phyloP scores from a whole-genome alignment of 2,888 invertebrate genomes.

The Morpho helenor region DNA sequence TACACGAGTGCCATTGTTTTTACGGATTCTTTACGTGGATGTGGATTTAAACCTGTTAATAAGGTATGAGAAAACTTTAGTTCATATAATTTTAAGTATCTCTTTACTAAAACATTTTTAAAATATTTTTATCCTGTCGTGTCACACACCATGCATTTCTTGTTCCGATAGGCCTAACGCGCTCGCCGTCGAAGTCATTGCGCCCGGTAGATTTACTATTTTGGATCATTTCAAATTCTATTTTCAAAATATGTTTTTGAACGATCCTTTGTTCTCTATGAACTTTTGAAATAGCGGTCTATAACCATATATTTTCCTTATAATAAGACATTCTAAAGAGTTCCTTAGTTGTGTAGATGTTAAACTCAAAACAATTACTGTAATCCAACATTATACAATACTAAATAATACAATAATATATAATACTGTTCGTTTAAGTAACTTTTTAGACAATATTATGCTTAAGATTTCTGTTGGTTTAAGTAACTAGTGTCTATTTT shows the following conservation, averaged over 20 bases:
- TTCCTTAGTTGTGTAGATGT: too few species aligned
- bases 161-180: constrained; percentile 42
- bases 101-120: constrained; percentile 1
- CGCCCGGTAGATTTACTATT: constrained; percentile 5
- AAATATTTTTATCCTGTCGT: not conserved
- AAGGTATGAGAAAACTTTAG: constrained; percentile 45
- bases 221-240: not conserved
- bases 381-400: too few species aligned
- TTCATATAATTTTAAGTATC: not conserved
- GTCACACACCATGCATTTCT: constrained; percentile 13
- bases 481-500: too few species aligned
- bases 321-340: too few species aligned
- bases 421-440: too few species aligned
- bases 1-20: constrained; percentile 32
- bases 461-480: too few species aligned
- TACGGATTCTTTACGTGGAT: constrained; percentile 56
- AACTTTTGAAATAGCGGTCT: too few species aligned
- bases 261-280: too few species aligned
- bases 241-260: not conserved
- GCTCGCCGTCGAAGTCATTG: constrained; percentile 31
- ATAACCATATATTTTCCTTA: too few species aligned
- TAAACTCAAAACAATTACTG: too few species aligned
- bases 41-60: constrained; percentile 50
- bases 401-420: too few species aligned
- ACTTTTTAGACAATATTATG: too few species aligned